Evolutionary conservation across 2,888 invertebrate species (phyloP).

Genomic region (Spodoptera picta): DNA sequence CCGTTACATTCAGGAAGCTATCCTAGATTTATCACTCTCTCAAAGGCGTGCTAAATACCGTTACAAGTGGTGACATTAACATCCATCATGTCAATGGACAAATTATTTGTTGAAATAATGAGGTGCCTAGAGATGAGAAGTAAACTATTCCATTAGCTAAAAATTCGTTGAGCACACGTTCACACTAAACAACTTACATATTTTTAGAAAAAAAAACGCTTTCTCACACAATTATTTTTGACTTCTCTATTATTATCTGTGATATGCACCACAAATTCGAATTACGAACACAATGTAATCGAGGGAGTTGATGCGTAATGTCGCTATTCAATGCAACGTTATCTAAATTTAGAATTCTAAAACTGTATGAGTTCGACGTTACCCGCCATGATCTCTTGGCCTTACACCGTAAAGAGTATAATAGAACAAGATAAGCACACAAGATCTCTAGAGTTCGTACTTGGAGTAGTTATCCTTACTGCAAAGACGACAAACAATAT

Average conservation of each 20-base stretch:
- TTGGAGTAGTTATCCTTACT: slow-evolving; percentile 70
- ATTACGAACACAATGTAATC: slow-evolving; percentile 46
- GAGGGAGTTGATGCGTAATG: slow-evolving; percentile 25
- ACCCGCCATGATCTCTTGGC: slow-evolving; percentile 25
- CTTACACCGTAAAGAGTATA: slow-evolving; percentile 48
- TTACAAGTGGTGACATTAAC: slow-evolving; percentile 68
- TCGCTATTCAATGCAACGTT: slow-evolving; percentile 15
- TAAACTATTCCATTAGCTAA: slow-evolving; percentile 59
- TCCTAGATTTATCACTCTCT: slow-evolving; percentile 73
- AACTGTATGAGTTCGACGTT: slow-evolving; percentile 21
- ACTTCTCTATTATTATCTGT: slow-evolving; percentile 18
- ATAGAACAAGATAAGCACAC: slow-evolving; percentile 64
- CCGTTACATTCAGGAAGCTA: slow-evolving; percentile 68
- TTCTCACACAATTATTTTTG: slow-evolving; percentile 27
- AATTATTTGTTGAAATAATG: slow-evolving; percentile 73
- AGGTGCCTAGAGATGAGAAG: slow-evolving; percentile 63
- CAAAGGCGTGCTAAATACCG: slow-evolving; percentile 74
- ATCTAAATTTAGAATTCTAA: slow-evolving; percentile 19
- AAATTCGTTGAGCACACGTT: slow-evolving; percentile 51
- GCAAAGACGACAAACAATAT: slow-evolving; percentile 82
- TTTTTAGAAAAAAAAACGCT: slow-evolving; percentile 46
- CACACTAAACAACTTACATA: slow-evolving; percentile 57
- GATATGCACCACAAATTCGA: slow-evolving; percentile 41
- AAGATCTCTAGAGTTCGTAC: slow-evolving; percentile 64
- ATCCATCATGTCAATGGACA: slow-evolving; percentile 76